These are phyloP conservation scores for Osmoderma eremita DNA, from an alignment of 2,888 invertebrate genomes.

Conservation along the genomic window DNA sequence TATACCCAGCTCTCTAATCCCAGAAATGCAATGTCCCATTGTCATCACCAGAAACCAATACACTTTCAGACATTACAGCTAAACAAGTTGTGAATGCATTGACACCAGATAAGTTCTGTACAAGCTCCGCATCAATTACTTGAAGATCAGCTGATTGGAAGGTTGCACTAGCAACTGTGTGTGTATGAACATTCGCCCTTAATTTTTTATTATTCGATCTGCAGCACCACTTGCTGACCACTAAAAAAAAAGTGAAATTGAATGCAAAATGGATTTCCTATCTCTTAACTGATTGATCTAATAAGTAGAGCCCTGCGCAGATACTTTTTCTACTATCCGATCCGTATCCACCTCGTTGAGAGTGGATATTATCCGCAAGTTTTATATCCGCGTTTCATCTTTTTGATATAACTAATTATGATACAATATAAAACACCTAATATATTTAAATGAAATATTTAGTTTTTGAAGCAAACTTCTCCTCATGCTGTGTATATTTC, in stretches of 20 bases:
- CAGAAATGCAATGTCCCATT: constrained; percentile 97
- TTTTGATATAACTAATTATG: no score
- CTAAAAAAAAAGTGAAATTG: constrained; percentile 47
- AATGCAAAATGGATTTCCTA: no score
- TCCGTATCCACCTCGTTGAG: no score
- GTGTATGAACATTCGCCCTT: constrained; percentile 98
- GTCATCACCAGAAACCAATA: constrained; percentile 97
- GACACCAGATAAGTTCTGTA: constrained; percentile 96
- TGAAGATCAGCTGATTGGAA: constrained; percentile 93
- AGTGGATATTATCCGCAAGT: no score
- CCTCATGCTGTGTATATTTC: no score
- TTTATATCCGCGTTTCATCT: no score
- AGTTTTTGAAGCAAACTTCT: no score
- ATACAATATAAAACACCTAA: no score
- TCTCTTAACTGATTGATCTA: no score
- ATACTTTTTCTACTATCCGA: no score
- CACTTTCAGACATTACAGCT: constrained; percentile 94
- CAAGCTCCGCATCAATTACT: constrained; percentile 94
- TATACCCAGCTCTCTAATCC: constrained; percentile 99
- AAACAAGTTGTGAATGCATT: constrained; percentile 97
- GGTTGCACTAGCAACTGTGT: constrained; percentile 94
- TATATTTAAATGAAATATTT: no score
- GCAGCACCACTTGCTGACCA: constrained; percentile 95
- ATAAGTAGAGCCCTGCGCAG: no score
- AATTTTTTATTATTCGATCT: constrained; percentile 98